phyloP scores from a whole-genome alignment of 2,113 vertebrate genomes.

The Pedionomus torquatus region DNA sequence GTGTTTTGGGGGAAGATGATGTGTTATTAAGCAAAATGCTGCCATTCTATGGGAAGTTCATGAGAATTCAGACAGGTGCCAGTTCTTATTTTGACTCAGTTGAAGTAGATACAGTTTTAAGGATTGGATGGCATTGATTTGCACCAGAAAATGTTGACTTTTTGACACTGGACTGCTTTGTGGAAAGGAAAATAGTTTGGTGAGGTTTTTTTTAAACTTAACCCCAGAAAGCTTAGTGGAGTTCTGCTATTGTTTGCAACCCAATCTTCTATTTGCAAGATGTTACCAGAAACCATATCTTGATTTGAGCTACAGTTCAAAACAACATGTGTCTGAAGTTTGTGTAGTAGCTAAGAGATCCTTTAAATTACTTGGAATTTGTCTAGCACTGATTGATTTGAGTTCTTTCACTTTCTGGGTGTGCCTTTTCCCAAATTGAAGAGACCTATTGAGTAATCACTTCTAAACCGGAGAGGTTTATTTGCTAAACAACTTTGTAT shows the following conservation, averaged over 20 bases:
- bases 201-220: not conserved
- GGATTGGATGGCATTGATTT: not conserved
- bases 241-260: not conserved
- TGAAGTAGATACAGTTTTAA: not conserved
- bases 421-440: not conserved
- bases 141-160: not conserved
- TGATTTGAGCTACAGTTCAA: not conserved
- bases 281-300: not conserved
- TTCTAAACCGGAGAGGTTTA: not conserved
- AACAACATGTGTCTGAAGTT: not conserved
- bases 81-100: not conserved
- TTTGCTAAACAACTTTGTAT: not conserved
- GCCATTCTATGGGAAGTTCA: not conserved
- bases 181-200: not conserved
- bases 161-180: not conserved
- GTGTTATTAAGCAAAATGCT: not conserved
- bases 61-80: not conserved
- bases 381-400: not conserved
- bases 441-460: not conserved
- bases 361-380: not conserved
- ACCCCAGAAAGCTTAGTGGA: not conserved
- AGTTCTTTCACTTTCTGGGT: not conserved
- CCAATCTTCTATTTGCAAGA: not conserved
- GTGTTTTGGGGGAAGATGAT: not conserved
- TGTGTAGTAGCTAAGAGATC: not conserved